Percentiles rank a stretch among this genome's conserved stretches.
phyloP scores from a whole-genome alignment of 2,888 invertebrate species.

The Lypha dubia region DNA sequence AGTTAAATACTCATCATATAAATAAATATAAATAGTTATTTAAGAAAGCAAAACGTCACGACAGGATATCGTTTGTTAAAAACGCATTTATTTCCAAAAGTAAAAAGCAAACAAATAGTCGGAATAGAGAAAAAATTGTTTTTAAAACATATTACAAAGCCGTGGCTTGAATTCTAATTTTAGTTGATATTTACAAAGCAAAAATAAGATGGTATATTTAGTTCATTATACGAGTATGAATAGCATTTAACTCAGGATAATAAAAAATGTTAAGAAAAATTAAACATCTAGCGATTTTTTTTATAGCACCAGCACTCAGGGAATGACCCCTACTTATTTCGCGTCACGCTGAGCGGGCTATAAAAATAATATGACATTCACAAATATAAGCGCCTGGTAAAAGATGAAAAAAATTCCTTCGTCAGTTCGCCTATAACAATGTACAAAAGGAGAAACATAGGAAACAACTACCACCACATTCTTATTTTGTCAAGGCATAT shows the following conservation, averaged over 20 bases:
- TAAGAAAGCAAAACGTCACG: constrained; percentile 42
- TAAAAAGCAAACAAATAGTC: constrained; percentile 26
- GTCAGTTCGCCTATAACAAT: too few relatives aligned
- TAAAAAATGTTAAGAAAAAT: neutral
- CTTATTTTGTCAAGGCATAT: too few relatives aligned
- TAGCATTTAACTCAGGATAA: neutral
- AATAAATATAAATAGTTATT: constrained; percentile 46
- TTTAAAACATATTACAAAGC: constrained; percentile 51
- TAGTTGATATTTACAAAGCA: constrained; percentile 8
- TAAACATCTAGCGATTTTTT: too few relatives aligned
- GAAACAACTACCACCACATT: too few relatives aligned
- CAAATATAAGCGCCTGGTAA: too few relatives aligned
- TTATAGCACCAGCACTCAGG: too few relatives aligned
- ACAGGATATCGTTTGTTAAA: constrained; percentile 51
- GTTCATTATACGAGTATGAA: neutral
- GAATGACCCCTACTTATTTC: too few relatives aligned
- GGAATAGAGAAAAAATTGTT: constrained; percentile 34
- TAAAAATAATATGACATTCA: too few relatives aligned
- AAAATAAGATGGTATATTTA: constrained; percentile 18
- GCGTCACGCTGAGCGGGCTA: too few relatives aligned
- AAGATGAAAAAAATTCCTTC: too few relatives aligned
- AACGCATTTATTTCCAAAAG: constrained; percentile 41
- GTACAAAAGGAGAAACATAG: too few relatives aligned
- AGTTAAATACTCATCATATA: constrained; percentile 53
- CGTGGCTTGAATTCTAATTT: constrained; percentile 56